Evolutionary conservation across 2,888 invertebrate genomes (phyloP).

Genomic region (Drosophila hamatofila): DNA sequence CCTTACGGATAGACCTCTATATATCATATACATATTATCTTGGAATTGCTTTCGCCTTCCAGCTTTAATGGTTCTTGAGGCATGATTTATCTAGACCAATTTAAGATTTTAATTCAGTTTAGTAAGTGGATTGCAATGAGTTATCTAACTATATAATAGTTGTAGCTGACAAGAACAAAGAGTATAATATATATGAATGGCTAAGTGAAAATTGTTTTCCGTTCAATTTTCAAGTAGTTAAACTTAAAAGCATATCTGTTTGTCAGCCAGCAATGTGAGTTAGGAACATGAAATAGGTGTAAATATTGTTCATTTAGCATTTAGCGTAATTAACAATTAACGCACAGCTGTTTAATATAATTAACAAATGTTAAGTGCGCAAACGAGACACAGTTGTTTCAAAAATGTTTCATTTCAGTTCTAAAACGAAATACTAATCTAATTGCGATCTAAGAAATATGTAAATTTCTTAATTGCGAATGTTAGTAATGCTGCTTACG

Average conservation of each 20-base stretch:
- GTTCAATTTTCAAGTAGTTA: background rate
- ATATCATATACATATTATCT: background rate
- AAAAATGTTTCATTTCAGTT: conserved; percentile 12
- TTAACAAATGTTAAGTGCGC: conserved; percentile 35
- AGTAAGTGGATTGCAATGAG: background rate
- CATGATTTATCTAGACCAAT: too few relatives aligned
- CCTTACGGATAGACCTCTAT: too few relatives aligned
- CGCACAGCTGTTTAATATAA: conserved; percentile 46
- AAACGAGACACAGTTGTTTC: conserved; percentile 42
- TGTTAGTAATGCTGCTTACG: too few relatives aligned
- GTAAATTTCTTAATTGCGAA: too few relatives aligned
- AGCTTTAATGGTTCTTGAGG: background rate
- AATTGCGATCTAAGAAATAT: background rate
- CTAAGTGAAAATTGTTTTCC: background rate
- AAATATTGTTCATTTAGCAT: conserved; percentile 3
- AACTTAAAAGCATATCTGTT: background rate
- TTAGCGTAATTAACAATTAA: conserved; percentile 24
- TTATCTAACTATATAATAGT: background rate
- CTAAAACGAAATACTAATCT: background rate
- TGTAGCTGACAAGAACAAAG: background rate
- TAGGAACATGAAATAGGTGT: background rate
- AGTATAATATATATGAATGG: background rate
- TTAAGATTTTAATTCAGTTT: background rate
- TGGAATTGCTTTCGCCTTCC: background rate
- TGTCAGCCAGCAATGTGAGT: background rate